phyloP scores from a whole-genome alignment of 2,888 invertebrate species.

The Ophion ventricosus region DNA sequence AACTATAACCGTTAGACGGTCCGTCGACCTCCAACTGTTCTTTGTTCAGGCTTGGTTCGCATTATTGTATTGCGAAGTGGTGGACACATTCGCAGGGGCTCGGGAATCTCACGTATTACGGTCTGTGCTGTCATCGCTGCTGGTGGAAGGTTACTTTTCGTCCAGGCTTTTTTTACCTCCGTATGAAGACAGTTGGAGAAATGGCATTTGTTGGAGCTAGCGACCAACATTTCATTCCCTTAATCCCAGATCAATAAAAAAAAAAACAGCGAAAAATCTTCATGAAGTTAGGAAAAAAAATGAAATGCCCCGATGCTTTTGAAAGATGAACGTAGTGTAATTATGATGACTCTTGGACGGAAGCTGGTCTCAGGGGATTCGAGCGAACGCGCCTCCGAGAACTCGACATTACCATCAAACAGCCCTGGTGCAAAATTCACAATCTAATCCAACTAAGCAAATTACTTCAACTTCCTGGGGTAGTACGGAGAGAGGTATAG shows the following conservation, averaged over 20 bases:
- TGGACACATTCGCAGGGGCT: conserved; percentile 9
- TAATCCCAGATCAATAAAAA: neutral
- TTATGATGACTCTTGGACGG: conserved; percentile 71
- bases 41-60: conserved; percentile 46
- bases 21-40: conserved; percentile 58
- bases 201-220: too few species aligned
- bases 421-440: conserved; percentile 77
- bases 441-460: conserved; percentile 80
- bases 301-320: neutral
- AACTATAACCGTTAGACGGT: conserved; percentile 69
- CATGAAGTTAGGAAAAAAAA: neutral
- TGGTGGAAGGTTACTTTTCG: conserved; percentile 29
- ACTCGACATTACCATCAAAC: conserved; percentile 73
- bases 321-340: conserved; percentile 64
- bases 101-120: conserved; percentile 67
- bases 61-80: conserved; percentile 57
- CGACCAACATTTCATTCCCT: too few species aligned
- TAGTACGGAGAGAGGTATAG: conserved; percentile 17
- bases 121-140: conserved; percentile 60
- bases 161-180: too few species aligned
- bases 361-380: conserved; percentile 45
- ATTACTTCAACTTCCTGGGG: conserved; percentile 77
- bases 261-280: neutral
- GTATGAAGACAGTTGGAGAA: too few species aligned
- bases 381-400: conserved; percentile 47